Evolutionary conservation across 2,797 vertebrate species (phyloP).

Genomic region (Pangasius sanitwongsei): DNA sequence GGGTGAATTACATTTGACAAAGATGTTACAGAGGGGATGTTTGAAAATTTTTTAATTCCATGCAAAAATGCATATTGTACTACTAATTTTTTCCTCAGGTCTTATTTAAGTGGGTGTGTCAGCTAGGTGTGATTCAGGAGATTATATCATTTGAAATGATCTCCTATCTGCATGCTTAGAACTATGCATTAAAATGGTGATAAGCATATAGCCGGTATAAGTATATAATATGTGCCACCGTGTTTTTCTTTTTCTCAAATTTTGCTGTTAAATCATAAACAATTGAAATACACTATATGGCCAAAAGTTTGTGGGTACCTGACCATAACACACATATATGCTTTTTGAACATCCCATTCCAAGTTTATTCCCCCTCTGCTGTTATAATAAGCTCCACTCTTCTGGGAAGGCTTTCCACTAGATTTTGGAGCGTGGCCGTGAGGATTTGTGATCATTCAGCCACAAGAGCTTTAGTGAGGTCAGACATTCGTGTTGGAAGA

Average conservation of each 20-base stretch:
- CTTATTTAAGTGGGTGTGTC: not conserved
- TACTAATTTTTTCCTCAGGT: not conserved
- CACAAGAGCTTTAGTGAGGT: not conserved
- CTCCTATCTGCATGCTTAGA: not conserved
- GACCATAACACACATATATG: not conserved
- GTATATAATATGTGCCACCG: not conserved
- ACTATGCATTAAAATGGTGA: not conserved
- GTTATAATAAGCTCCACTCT: not conserved
- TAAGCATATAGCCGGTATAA: too few relatives aligned
- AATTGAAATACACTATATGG: not conserved
- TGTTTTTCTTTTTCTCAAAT: not conserved
- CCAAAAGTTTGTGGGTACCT: not conserved
- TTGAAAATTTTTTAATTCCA: not conserved
- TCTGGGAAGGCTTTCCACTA: not conserved
- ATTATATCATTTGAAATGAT: not conserved
- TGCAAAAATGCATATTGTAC: not conserved
- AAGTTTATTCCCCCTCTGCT: not conserved
- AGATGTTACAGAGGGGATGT: not conserved
- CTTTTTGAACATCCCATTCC: not conserved
- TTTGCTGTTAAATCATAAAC: too few relatives aligned
- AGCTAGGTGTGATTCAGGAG: not conserved
- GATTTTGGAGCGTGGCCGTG: not conserved
- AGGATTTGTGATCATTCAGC: not conserved
- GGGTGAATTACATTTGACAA: constrained; percentile 2
- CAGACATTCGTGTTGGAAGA: not conserved